Evolutionary conservation across 2,113 vertebrate genomes (phyloP), one percentile per base, ranked within the genome.

Genomic region (Odontophorus gujanensis): DNA sequence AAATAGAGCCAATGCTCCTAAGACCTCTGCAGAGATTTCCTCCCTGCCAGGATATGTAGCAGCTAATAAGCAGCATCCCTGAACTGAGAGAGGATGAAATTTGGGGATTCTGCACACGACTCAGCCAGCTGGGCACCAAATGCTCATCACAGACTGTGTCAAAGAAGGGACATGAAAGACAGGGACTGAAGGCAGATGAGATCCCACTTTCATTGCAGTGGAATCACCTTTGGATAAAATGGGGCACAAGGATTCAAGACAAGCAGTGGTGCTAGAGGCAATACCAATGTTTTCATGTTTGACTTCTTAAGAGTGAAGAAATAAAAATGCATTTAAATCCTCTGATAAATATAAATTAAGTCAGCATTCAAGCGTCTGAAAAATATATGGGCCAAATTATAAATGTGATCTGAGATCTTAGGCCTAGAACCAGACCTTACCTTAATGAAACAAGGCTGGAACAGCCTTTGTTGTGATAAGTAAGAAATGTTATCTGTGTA

Each of bases 391-490:
- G 26, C 81, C 92, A 88, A 88, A 90, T 38, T 88, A 26, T 24
- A 88, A 59, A 53, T 14, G 19, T 75, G 68, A 72, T 66, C 65
- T 48, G 36, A 24, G 34, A 32, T 73, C 32, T 32, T 51, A 71
- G 53, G 42, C 16, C 43, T 76, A 55, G 63, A 81, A 67, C 34
- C 22, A 80, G 34, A 19, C 26, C 26, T 65, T 16, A 45, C n/a
- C 40, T 88, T 81, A 90, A 84, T 75, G 85, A 83, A 87, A 63
- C 21, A 72, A 30, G 51, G 43, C n/a, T 77, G 62, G 55, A 65
- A 75, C 81, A 78, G 14, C 47, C 50, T 73, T 91, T 83, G 38
- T 55, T 87, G 26, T 32, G 51, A 24, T 75, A 66, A 62, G 17
- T 42, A n/a, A 82, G 42, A 73, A 76, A 24, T 19, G 25, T 21